These are phyloP conservation scores for Caligus rogercresseyi DNA, from an alignment of 1,140 invertebrate genomes.

Conservation along the genomic window DNA sequence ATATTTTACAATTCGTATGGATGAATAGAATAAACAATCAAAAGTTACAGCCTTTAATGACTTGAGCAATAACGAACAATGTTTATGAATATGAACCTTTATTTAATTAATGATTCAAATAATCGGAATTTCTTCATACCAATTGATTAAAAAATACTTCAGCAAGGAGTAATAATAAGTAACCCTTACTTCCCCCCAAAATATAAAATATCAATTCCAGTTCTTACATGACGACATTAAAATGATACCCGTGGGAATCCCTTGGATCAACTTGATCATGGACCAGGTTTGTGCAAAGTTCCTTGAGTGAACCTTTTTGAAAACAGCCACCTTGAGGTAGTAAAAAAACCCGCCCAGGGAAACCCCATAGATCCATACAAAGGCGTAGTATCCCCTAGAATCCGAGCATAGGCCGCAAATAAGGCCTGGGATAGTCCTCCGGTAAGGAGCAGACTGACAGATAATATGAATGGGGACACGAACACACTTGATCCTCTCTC, in stretches of 20 bases:
- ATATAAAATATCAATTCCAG: no score
- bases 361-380: background rate
- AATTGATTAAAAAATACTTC: no score
- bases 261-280: background rate
- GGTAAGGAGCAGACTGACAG: background rate
- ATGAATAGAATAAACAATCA: no score
- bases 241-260: background rate
- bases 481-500: background rate
- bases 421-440: background rate
- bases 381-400: background rate
- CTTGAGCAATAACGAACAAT: no score
- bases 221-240: background rate
- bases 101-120: no score
- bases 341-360: background rate
- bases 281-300: background rate
- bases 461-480: background rate
- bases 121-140: no score
- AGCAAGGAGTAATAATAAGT: no score
- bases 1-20: no score
- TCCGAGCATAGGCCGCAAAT: background rate
- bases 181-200: no score
- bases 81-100: no score
- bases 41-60: no score
- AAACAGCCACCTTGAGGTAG: background rate
- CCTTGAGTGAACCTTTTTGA: background rate